Conservation (phyloP, 2,113 vertebrate species). For the Butorides virescens region DNA sequence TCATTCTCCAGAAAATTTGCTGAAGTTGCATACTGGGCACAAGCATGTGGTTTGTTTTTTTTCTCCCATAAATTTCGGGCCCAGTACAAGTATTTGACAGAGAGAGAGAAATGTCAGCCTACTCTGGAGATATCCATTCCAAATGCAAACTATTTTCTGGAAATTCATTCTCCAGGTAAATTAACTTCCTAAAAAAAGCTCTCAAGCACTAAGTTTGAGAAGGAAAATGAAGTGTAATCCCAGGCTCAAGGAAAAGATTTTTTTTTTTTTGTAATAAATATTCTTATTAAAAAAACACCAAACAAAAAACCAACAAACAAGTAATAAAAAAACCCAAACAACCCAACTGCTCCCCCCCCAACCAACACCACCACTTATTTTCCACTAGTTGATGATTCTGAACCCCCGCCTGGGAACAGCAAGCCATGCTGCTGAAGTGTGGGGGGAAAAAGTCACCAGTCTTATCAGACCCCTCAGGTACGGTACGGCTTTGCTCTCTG, state of each 20-base stretch:
- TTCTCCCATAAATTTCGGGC: neutral
- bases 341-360: neutral
- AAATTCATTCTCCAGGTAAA: neutral
- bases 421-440: neutral
- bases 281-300: neutral
- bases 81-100: neutral
- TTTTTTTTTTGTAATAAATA: neutral
- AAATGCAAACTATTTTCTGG: too few relatives aligned
- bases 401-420: neutral
- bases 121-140: neutral
- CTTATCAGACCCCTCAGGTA: neutral
- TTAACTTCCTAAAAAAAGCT: neutral
- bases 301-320: neutral
- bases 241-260: neutral
- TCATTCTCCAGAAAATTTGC: neutral
- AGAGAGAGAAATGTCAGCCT: neutral
- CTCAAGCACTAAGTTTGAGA: neutral
- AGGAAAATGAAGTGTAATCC: conserved; percentile 2
- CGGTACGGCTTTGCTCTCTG: neutral
- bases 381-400: neutral
- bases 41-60: neutral
- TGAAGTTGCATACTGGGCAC: neutral
- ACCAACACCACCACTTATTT: neutral
- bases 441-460: neutral
- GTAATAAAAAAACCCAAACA: neutral